Percentiles rank a stretch among this genome's conserved stretches.
phyloP scores from a whole-genome alignment of 2,888 invertebrate species.

The Mimumesa dahlbomi region DNA sequence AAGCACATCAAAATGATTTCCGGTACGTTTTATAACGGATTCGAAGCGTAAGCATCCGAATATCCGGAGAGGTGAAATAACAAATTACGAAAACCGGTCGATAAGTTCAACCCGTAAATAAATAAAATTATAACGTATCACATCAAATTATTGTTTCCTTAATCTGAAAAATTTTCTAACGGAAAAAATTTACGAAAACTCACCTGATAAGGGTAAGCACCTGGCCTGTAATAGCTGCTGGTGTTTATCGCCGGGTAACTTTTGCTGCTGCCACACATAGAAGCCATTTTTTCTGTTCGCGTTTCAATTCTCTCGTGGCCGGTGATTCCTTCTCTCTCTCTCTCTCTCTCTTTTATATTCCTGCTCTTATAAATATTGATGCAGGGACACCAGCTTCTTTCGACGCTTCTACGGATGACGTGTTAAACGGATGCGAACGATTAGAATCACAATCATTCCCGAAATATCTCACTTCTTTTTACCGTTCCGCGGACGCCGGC shows the following conservation, averaged over 20 bases:
- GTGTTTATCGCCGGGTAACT: conserved; percentile 84
- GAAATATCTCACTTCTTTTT: no score
- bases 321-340: conserved; percentile 14
- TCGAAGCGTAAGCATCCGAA: conserved; percentile 34
- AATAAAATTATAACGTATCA: no score
- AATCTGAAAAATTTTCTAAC: no score
- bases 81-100: neutral
- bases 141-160: no score
- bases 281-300: conserved; percentile 82
- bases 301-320: conserved; percentile 17
- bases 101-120: no score
- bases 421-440: no score
- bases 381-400: no score
- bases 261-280: conserved; percentile 85
- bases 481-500: no score
- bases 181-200: conserved; percentile 49
- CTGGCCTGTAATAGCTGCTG: conserved; percentile 82
- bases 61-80: conserved; percentile 20
- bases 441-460: no score
- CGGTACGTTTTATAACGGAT: conserved; percentile 41
- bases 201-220: conserved; percentile 79
- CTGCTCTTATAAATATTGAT: no score
- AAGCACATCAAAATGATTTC: conserved; percentile 45
- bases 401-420: no score
- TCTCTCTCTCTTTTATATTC: no score